A percentile compares a stretch with the other conserved stretches of the same genome.
These are phyloP conservation scores for Petrocephalus zakoni DNA, from an alignment of 2,113 vertebrate species.

Conservation along the genomic window DNA sequence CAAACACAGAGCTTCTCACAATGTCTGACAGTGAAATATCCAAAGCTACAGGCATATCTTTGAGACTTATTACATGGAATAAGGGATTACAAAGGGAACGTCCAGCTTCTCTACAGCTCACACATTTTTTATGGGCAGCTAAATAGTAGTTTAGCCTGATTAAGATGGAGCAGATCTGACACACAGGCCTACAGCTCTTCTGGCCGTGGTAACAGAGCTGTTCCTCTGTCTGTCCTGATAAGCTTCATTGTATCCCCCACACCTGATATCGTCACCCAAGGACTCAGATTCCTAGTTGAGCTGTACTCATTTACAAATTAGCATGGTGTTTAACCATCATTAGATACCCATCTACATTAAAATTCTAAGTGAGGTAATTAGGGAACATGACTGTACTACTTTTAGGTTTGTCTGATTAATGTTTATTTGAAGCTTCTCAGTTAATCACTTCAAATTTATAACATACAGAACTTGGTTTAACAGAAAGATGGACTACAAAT, in stretches of 20 bases:
- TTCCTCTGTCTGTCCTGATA: neutral
- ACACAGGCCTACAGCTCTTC: neutral
- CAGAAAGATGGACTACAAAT: neutral
- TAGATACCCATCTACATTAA: neutral
- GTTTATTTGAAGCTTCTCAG: neutral
- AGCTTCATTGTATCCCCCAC: neutral
- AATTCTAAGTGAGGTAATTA: neutral
- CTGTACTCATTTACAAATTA: neutral
- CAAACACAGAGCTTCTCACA: neutral
- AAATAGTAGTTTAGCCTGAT: neutral
- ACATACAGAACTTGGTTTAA: neutral
- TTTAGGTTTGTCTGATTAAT: neutral
- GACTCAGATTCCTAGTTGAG: neutral
- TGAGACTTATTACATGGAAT: neutral
- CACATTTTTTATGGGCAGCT: neutral
- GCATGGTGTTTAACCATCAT: neutral
- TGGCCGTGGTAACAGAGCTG: neutral
- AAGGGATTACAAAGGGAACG: neutral
- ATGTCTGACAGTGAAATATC: neutral
- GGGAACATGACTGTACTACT: neutral
- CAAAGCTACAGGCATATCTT: neutral
- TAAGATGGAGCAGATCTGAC: neutral
- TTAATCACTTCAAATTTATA: neutral
- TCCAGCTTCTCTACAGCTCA: neutral
- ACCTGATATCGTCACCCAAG: neutral